phyloP scores from a whole-genome alignment of 2,888 invertebrate genomes.

The Diarsia brunnea region DNA sequence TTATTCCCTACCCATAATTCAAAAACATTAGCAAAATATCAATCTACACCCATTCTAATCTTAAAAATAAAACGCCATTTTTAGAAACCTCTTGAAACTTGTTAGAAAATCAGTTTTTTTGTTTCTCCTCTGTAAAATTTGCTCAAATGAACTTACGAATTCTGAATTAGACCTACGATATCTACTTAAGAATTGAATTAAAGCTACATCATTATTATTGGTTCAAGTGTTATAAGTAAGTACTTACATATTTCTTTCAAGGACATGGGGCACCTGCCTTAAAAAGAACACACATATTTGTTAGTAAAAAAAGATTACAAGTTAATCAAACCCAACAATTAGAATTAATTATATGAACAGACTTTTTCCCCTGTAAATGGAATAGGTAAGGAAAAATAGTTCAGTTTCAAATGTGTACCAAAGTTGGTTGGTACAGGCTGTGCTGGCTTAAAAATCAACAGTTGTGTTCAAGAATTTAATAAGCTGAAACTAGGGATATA shows the following conservation, averaged over 20 bases:
- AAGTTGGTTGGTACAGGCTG: background rate
- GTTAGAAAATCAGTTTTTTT: too few relatives aligned
- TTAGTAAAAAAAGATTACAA: constrained; percentile 58
- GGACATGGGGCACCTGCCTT: constrained; percentile 85
- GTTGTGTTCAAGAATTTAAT: background rate
- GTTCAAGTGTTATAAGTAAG: constrained; percentile 28
- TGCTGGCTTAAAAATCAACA: background rate
- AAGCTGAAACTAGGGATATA: background rate
- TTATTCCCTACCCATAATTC: too few relatives aligned
- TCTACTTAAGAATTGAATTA: background rate
- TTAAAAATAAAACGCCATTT: too few relatives aligned
- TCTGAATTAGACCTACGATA: background rate
- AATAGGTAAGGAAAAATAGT: background rate
- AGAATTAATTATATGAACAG: constrained; percentile 2
- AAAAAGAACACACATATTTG: constrained; percentile 71
- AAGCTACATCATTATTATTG: constrained; percentile 24
- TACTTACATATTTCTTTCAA: constrained; percentile 88
- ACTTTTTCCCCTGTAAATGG: background rate
- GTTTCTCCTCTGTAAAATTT: too few relatives aligned
- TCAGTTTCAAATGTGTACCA: background rate
- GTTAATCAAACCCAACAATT: constrained; percentile 27
- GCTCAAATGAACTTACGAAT: too few relatives aligned
- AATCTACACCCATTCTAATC: too few relatives aligned
- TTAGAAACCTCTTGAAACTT: too few relatives aligned
- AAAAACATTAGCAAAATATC: too few relatives aligned